These are phyloP conservation scores for Lagocephalus sceleratus DNA, from an alignment of 2,797 vertebrate species.

Conservation along the genomic window DNA sequence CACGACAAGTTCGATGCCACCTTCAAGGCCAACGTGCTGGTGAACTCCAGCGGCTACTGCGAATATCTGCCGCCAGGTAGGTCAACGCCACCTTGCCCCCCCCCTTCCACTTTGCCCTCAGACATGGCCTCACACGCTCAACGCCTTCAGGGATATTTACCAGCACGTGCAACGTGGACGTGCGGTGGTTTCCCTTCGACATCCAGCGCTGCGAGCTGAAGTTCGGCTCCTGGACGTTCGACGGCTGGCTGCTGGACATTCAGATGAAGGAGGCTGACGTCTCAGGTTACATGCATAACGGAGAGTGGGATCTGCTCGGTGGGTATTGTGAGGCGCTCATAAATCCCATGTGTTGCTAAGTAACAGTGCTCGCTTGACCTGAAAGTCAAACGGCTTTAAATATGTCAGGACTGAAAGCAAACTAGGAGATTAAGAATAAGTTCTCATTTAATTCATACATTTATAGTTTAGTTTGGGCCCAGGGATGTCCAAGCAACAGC, in stretches of 20 bases:
- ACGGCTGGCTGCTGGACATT: constrained; percentile 81
- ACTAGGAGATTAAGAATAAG: background rate
- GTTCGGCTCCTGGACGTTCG: constrained; percentile 82
- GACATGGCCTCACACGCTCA: background rate
- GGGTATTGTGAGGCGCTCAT: background rate
- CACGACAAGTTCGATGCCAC: constrained; percentile 82
- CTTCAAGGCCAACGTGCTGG: constrained; percentile 80
- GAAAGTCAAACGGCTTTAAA: background rate
- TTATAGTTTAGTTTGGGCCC: background rate
- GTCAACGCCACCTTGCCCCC: too few relatives aligned
- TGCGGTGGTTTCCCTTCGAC: constrained; percentile 84
- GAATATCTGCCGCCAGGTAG: constrained; percentile 81
- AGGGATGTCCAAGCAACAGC: too few relatives aligned
- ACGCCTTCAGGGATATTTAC: constrained; percentile 74
- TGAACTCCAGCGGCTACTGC: constrained; percentile 83
- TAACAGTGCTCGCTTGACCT: constrained; percentile 11
- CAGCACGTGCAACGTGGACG: constrained; percentile 80
- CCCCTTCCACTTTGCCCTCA: constrained; percentile 2
- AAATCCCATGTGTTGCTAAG: constrained; percentile 24
- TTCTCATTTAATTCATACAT: background rate
- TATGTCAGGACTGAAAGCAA: too few relatives aligned
- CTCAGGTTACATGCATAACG: constrained; percentile 79
- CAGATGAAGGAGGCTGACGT: constrained; percentile 82
- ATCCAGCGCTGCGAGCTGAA: constrained; percentile 82
- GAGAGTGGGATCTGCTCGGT: constrained; percentile 83